A percentile compares a stretch with the other conserved stretches of the same genome.
Conservation (phyloP, 2,888 invertebrate species). For the Elmis aenea region DNA sequence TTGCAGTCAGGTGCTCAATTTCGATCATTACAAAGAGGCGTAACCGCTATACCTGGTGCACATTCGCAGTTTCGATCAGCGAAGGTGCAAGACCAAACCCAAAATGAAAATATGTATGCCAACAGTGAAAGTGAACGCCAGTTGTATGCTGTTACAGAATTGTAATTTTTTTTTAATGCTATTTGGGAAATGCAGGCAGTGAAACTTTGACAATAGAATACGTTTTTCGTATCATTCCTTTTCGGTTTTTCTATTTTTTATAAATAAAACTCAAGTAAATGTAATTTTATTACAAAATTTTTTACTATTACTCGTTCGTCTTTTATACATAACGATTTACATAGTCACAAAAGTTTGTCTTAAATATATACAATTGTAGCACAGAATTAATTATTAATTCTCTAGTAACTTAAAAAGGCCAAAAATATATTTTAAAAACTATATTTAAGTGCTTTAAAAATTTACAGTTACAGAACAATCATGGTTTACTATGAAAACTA, state of each 20-base stretch:
- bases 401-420: no score
- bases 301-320: no score
- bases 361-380: no score
- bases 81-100: constrained; percentile 44
- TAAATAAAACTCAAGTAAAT: no score
- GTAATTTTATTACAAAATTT: no score
- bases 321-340: no score
- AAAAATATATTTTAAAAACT: no score
- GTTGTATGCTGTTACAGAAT: constrained; percentile 70
- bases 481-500: no score
- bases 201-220: constrained; percentile 12
- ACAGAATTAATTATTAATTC: no score
- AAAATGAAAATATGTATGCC: constrained; percentile 42
- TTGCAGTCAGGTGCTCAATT: constrained; percentile 38
- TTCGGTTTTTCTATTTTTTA: constrained; percentile 1
- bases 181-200: constrained; percentile 48
- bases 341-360: no score
- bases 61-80: constrained; percentile 44
- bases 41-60: constrained; percentile 28
- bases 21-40: constrained; percentile 49
- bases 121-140: constrained; percentile 48
- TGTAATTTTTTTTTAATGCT: constrained; percentile 46
- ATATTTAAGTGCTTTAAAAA: no score
- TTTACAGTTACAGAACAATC: no score
- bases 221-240: constrained; percentile 12